Percentiles rank a stretch among this genome's conserved stretches.
Conservation (phyloP, 1,140 invertebrate genomes). For the Sitodiplosis mosellana region DNA sequence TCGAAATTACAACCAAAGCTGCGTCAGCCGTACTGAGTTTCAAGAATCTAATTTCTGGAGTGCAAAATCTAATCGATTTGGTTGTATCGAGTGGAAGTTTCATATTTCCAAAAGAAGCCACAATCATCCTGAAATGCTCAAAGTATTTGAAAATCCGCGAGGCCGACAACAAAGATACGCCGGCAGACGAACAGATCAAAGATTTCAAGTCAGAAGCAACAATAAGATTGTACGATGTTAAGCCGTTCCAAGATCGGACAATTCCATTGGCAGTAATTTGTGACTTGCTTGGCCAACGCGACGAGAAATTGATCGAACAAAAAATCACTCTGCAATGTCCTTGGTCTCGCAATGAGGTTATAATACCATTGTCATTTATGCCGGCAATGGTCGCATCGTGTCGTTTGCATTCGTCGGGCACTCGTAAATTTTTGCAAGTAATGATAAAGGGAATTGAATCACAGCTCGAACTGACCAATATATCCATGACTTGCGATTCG, state of each 20-base stretch:
- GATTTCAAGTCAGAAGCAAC: slow-evolving; percentile 29
- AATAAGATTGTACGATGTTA: slow-evolving; percentile 39
- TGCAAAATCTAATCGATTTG: slow-evolving; percentile 46
- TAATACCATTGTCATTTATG: slow-evolving; percentile 54
- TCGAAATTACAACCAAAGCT: slow-evolving; percentile 30
- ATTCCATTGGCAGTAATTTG: slow-evolving; percentile 48
- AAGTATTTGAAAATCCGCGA: slow-evolving; percentile 32
- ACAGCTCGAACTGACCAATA: slow-evolving; percentile 35
- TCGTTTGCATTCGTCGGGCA: slow-evolving; percentile 62
- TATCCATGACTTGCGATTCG: slow-evolving; percentile 34
- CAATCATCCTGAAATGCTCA: slow-evolving; percentile 34
- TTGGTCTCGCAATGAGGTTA: slow-evolving; percentile 47
- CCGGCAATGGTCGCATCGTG: slow-evolving; percentile 61
- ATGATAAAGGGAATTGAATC: slow-evolving; percentile 47
- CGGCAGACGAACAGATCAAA: slow-evolving; percentile 1
- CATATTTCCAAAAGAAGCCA: slow-evolving; percentile 29
- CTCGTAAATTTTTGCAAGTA: slow-evolving; percentile 63
- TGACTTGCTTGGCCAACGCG: slow-evolving; percentile 48
- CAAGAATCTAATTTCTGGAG: slow-evolving; percentile 43
- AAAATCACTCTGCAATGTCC: slow-evolving; percentile 47
- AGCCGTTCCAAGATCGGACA: slow-evolving; percentile 45
- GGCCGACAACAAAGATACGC: not conserved
- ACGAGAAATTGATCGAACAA: slow-evolving; percentile 19
- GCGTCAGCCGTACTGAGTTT: slow-evolving; percentile 26
- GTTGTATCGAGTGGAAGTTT: slow-evolving; percentile 49